A percentile compares a stretch with the other conserved stretches of the same genome.
phyloP scores from a whole-genome alignment of 2,888 invertebrate genomes.

The Polyommatus iphigenia region DNA sequence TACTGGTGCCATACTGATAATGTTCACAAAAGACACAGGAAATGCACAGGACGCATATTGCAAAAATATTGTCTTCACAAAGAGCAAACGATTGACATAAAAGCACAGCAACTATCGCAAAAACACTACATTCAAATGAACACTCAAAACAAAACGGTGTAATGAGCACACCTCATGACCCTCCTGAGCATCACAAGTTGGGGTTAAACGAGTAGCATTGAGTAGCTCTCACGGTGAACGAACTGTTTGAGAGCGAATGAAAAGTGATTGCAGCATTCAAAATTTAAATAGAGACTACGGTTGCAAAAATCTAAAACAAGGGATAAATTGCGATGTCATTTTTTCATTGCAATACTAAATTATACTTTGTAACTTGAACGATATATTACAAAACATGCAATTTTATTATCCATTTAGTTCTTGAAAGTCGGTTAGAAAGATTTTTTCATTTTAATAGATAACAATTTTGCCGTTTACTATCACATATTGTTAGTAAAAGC shows the following conservation, averaged over 20 bases:
- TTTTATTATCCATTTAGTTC: too few species aligned
- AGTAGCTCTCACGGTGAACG: not conserved
- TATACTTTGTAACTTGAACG: not conserved
- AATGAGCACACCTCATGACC: conserved; percentile 4
- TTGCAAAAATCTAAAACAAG: not conserved
- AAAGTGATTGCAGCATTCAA: not conserved
- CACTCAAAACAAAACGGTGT: conserved; percentile 1
- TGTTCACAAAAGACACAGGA: too few species aligned
- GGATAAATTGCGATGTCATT: not conserved
- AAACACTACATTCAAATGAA: not conserved
- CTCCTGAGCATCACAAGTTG: conserved; percentile 4
- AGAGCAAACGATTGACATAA: not conserved
- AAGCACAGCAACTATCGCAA: not conserved
- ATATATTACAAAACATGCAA: too few species aligned
- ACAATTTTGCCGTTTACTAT: too few species aligned
- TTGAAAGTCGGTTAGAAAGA: too few species aligned
- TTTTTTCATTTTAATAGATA: too few species aligned
- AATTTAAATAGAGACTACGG: not conserved
- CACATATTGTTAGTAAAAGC: too few species aligned
- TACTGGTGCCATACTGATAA: too few species aligned
- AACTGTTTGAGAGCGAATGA: not conserved
- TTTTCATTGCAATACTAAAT: not conserved
- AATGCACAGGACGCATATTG: too few species aligned
- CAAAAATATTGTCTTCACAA: too few species aligned
- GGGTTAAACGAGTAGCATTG: conserved; percentile 5